Evolutionary conservation across 2,888 invertebrate species (phyloP), one percentile per base, ranked within the genome.

Genomic region (Tinea trinotella): DNA sequence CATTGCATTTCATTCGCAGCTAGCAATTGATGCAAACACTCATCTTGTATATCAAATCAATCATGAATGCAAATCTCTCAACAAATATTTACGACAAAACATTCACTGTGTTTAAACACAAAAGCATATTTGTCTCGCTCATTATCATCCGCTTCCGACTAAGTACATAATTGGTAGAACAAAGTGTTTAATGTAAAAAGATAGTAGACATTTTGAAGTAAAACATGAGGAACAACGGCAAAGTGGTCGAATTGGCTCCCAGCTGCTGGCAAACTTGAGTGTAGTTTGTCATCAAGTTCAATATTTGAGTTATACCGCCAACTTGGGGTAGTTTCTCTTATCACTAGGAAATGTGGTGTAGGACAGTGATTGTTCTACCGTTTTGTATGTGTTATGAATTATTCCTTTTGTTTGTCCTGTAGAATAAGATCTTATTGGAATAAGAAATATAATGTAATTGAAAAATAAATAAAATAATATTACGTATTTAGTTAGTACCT

Each of bases 231-330:
- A n/a, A n/a, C n/a, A n/a, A n/a, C n/a, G n/a, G 40, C 46, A 52
- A 55, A 56, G 53, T 56, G 49, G 54, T 57, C 50, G 52, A 54
- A 57, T 56, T 56, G 53, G 55, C 56, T 55, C 35, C n/a, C 53
- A 56, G 54, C 49, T 56, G 19, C 18, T 50, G 19, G 22, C 44
- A 50, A 56, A 60, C 56, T 60, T 59, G 49, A 53, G 10, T 60
- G 61, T 62, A 74, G 73, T 76, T 77, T 71, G 74, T 73, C 74
- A 76, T 72, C 73, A 76, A 76, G 70, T 76, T 69, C 70, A 76
- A 76, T 78, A 77, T 78, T 78, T 74, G 72, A 75, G 74, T 76
- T 76, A 71, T 61, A 64, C 70, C 64, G 66, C 66, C 18, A 52
- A 50, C 50, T 50, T 24, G 50, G 10, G 9, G 50, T n/a, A 50